Conservation (phyloP, 2,888 invertebrate genomes). For the Stictocephala bisonia region DNA sequence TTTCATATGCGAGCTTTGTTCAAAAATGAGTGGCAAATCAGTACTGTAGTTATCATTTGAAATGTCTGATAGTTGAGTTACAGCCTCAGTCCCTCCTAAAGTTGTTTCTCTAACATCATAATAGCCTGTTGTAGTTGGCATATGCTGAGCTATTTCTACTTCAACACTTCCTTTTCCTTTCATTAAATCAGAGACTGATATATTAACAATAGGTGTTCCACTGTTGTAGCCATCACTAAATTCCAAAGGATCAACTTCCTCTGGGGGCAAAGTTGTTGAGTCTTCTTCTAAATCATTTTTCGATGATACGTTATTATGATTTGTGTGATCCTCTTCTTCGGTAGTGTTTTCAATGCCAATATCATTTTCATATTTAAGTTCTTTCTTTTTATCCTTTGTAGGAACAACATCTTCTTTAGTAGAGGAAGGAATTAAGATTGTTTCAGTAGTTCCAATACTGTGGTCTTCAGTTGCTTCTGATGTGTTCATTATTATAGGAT, state of each 20-base stretch:
- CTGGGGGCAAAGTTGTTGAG: background rate
- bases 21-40: conserved; percentile 15
- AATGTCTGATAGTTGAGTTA: too few species aligned
- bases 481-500: too few species aligned
- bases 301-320: background rate
- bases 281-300: background rate
- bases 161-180: conserved; percentile 7
- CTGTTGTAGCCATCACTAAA: conserved; percentile 43
- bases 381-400: background rate
- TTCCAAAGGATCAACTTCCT: conserved; percentile 43
- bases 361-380: background rate
- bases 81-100: background rate
- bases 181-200: conserved; percentile 42
- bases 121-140: background rate
- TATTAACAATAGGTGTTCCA: conserved; percentile 46
- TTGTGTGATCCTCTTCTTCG: background rate
- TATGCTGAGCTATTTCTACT: background rate
- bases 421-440: too few species aligned
- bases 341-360: background rate
- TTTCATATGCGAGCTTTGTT: too few species aligned
- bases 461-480: background rate
- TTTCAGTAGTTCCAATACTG: background rate
- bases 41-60: too few species aligned
- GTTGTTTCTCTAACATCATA: background rate
- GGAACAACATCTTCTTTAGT: too few species aligned